Evolutionary conservation across 2,113 vertebrate species (phyloP).

Genomic region (Ornithorhynchus anatinus): DNA sequence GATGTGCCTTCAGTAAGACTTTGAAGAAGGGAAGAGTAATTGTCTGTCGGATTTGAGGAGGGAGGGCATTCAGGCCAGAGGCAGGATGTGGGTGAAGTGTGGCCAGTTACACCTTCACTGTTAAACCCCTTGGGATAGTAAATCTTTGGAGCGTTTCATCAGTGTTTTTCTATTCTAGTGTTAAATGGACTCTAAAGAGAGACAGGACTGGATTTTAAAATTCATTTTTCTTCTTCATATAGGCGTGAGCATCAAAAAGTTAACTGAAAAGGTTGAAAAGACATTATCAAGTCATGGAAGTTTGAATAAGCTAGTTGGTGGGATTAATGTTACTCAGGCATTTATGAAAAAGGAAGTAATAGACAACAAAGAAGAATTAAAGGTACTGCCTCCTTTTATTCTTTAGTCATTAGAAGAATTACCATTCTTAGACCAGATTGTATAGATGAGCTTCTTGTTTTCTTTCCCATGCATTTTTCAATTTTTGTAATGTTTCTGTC

Average conservation of each 20-base stretch:
- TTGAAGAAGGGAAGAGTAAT: background rate
- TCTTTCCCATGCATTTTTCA: no score
- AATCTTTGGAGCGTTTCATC: no score
- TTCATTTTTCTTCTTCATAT: background rate
- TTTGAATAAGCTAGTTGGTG: conserved; percentile 74
- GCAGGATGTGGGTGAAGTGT: no score
- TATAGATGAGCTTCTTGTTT: background rate
- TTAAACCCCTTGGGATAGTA: no score
- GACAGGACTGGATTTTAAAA: background rate
- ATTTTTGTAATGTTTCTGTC: no score
- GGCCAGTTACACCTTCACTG: no score
- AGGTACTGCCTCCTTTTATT: conserved; percentile 67
- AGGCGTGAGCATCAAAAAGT: conserved; percentile 75
- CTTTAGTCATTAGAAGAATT: background rate
- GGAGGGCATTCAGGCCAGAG: no score
- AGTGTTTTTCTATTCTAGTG: no score
- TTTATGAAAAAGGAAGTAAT: conserved; percentile 73
- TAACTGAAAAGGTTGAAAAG: conserved; percentile 75
- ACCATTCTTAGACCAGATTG: background rate
- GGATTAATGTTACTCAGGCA: conserved; percentile 64
- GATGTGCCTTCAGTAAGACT: background rate
- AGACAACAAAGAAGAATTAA: conserved; percentile 79
- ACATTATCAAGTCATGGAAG: conserved; percentile 61
- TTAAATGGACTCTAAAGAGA: no score
- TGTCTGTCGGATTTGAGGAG: no score